phyloP scores from a whole-genome alignment of 1,140 invertebrate species.

The Cardiocondyla obscurior region DNA sequence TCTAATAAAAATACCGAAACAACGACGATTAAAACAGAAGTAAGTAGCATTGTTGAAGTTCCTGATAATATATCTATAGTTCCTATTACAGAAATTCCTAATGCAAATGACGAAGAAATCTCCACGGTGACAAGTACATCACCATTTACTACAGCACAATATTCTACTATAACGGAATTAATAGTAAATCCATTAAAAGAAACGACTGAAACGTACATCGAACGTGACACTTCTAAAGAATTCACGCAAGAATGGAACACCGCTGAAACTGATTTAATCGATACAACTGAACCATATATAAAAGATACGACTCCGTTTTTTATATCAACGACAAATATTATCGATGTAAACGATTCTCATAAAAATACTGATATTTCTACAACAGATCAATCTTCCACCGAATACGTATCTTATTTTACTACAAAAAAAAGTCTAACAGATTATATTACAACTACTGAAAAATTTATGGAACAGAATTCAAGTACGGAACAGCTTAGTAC shows the following conservation, averaged over 20 bases:
- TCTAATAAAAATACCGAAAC: neutral
- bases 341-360: neutral
- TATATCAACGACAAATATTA: slow-evolving; percentile 6
- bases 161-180: slow-evolving; percentile 30
- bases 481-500: slow-evolving; percentile 10
- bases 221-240: slow-evolving; percentile 16
- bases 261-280: neutral
- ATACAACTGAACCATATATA: slow-evolving; percentile 9
- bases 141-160: neutral
- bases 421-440: slow-evolving; percentile 10
- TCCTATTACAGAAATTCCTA: slow-evolving; percentile 41
- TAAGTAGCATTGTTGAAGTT: slow-evolving; percentile 2
- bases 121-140: neutral
- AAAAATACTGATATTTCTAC: neutral
- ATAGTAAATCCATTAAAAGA: slow-evolving; percentile 22
- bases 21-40: neutral
- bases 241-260: slow-evolving; percentile 25
- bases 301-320: slow-evolving; percentile 11
- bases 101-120: slow-evolving; percentile 9
- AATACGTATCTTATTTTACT: neutral
- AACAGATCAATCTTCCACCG: neutral
- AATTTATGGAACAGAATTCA: slow-evolving; percentile 6
- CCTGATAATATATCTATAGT: slow-evolving; percentile 35
- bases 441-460: neutral
- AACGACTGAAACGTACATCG: slow-evolving; percentile 10